Conservation (phyloP, 2,797 vertebrate genomes). For the Huso huso region DNA sequence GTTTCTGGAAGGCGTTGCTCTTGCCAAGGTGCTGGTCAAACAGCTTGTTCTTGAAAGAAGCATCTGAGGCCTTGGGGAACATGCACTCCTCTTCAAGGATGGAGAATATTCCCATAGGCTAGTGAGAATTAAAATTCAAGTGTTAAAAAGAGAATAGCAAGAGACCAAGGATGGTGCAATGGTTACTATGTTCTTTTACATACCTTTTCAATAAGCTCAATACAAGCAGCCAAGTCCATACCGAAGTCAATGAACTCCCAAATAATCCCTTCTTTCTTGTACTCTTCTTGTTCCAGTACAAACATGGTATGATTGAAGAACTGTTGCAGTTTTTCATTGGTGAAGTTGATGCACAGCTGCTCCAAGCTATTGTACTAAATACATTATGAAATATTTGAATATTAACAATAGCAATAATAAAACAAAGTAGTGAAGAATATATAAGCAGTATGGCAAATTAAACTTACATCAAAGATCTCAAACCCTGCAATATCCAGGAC, state of each 20-base stretch:
- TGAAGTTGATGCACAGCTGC: conserved; percentile 46
- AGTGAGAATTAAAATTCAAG: neutral
- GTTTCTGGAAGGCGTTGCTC: conserved; percentile 73
- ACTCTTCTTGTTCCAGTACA: conserved; percentile 52
- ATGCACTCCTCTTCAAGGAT: conserved; percentile 79
- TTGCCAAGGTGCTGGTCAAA: conserved; percentile 75
- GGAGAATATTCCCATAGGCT: conserved; percentile 73
- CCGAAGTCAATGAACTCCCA: conserved; percentile 72
- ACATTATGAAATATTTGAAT: too few relatives aligned
- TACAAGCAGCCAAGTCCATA: conserved; percentile 71
- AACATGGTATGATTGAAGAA: conserved; percentile 77
- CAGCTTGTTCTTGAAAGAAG: conserved; percentile 72
- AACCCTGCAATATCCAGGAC: too few relatives aligned
- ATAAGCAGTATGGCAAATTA: too few relatives aligned
- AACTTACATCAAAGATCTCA: too few relatives aligned
- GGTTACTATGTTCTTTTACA: neutral
- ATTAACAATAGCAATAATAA: too few relatives aligned
- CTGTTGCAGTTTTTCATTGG: conserved; percentile 72
- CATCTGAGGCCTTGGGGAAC: conserved; percentile 75
- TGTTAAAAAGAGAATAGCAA: too few relatives aligned
- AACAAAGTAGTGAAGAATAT: too few relatives aligned
- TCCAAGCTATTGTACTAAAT: conserved; percentile 58
- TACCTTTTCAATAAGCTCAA: conserved; percentile 81
- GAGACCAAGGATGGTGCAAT: too few relatives aligned
- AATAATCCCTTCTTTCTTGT: conserved; percentile 56